Evolutionary conservation across 2,797 vertebrate species (phyloP), one percentile per base, ranked within the genome.

Genomic region (Scolopax bukidnonensis): DNA sequence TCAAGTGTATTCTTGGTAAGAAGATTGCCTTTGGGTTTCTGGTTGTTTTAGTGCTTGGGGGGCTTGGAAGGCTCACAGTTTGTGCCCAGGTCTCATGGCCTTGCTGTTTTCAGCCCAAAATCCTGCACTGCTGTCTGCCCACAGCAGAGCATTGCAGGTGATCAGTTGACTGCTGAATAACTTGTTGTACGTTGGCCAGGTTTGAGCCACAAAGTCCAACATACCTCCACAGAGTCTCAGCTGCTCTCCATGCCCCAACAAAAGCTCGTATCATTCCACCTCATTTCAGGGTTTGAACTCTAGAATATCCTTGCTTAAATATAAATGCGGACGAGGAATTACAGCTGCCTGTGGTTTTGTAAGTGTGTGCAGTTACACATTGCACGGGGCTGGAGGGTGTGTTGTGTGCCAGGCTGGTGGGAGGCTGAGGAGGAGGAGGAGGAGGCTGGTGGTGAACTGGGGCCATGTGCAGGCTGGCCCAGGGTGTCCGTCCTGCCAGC

Each of bases 201-300:
- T 71, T 90, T 85, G 85, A 57, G 43, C 59, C 19, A 23, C 2
- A 0, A 84, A 32, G 56, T 54, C 51, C 80, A 51, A 7, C 47
- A 78, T 47, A 61, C 27, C 23, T 30, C 2, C 0, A 0, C 43
- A 45, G 75, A 56, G 48, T 24, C 56, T 15, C 76, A 84, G 57
- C 53, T 3, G 4, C 73, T 80, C 1, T 0, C 38, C 0, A 0
- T 27, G 51, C 30, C 48, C 43, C 77, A 38, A 33, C 67, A 41
- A 38, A 41, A 82, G 50, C 54, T 47, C 1, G 0, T 4, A 12
- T 27, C 4, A 1, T 73, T 69, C 70, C 33, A 15, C 19, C 20
- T 82, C 1, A 2, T 63, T 87, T 89, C 43, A 51, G 36, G 13
- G 16, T 41, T 84, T 64, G 33, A 41, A 8, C 76, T 78, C 81